Conservation (phyloP, 2,113 vertebrate genomes). For the Thamnophis sirtalis region DNA sequence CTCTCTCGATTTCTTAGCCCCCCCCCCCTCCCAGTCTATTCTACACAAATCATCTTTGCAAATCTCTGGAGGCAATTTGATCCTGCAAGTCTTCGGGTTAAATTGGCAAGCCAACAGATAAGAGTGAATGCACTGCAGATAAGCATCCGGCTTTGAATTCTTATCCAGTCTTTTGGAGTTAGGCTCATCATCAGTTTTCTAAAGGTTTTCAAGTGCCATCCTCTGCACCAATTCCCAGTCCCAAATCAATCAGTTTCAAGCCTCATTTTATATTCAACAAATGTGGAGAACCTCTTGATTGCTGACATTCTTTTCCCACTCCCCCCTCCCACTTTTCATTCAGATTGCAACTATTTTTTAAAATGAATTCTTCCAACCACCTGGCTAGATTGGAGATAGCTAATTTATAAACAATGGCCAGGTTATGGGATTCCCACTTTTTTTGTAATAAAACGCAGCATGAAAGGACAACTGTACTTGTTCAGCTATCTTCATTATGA, state of each 20-base stretch:
- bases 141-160: constrained; percentile 22
- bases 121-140: constrained; percentile 3
- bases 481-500: constrained; percentile 63
- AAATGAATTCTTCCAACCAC: constrained; percentile 58
- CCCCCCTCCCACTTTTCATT: not conserved
- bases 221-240: constrained; percentile 25
- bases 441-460: constrained; percentile 58
- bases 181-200: constrained; percentile 32
- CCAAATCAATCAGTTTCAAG: constrained; percentile 33
- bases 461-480: constrained; percentile 40
- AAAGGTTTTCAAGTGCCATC: constrained; percentile 14
- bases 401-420: constrained; percentile 60
- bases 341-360: constrained; percentile 51
- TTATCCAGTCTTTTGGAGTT: constrained; percentile 25
- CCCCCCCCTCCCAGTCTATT: not conserved
- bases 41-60: constrained; percentile 16
- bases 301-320: constrained; percentile 30
- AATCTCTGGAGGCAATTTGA: constrained; percentile 16
- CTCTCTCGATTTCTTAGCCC: not conserved
- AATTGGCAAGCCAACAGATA: constrained; percentile 15
- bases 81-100: constrained; percentile 22
- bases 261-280: constrained; percentile 50
- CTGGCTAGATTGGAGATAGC: constrained; percentile 44
- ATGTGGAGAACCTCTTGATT: constrained; percentile 36
- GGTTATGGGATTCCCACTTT: constrained; percentile 45